A percentile compares a stretch with the other conserved stretches of the same genome.
phyloP scores from a whole-genome alignment of 2,888 invertebrate genomes.

The Parnassius orleans region DNA sequence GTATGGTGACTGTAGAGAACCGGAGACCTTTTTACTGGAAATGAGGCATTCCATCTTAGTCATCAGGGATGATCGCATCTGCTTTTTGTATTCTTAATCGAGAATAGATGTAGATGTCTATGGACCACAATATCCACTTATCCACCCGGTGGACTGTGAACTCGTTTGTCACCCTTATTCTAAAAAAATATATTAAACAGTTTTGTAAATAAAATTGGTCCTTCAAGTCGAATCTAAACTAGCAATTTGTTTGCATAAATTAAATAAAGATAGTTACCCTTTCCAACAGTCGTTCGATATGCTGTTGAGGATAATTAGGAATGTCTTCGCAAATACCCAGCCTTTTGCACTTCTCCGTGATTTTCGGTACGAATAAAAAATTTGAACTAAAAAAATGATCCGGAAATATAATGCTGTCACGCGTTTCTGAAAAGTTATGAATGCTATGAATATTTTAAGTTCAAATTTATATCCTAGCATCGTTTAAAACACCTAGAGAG shows the following conservation, averaged over 20 bases:
- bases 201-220: not conserved
- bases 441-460: not conserved
- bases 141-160: too few relatives aligned
- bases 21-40: too few relatives aligned
- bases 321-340: slow-evolving; percentile 48
- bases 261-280: slow-evolving; percentile 36
- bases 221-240: not conserved
- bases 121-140: too few relatives aligned
- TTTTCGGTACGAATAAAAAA: slow-evolving; percentile 16
- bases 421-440: not conserved
- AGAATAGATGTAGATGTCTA: too few relatives aligned
- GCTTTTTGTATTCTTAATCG: too few relatives aligned
- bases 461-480: not conserved
- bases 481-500: too few relatives aligned
- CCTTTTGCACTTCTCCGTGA: slow-evolving; percentile 45
- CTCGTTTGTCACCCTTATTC: too few relatives aligned
- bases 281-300: slow-evolving; percentile 40
- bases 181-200: too few relatives aligned
- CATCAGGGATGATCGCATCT: too few relatives aligned
- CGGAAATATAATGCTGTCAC: not conserved
- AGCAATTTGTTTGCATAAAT: not conserved
- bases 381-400: not conserved
- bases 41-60: too few relatives aligned
- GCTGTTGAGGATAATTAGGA: slow-evolving; percentile 53
- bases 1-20: too few relatives aligned